phyloP scores from a whole-genome alignment of 2,113 vertebrate species.

The Rhegmatorhina hoffmannsi region DNA sequence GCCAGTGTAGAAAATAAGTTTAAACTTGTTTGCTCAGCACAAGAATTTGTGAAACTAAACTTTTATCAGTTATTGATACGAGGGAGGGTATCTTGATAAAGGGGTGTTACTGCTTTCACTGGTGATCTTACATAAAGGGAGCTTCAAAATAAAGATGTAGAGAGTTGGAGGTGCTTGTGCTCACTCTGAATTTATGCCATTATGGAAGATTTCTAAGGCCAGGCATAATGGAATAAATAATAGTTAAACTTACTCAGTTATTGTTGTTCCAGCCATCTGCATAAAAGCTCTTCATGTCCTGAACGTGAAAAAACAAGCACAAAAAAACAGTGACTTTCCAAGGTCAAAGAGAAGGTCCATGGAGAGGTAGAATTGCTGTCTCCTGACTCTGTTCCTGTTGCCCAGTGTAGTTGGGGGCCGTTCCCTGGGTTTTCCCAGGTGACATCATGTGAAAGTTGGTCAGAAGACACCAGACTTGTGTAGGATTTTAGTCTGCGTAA shows the following conservation, averaged over 20 bases:
- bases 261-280: not conserved
- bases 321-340: not conserved
- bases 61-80: not conserved
- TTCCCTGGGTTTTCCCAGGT: not conserved
- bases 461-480: not conserved
- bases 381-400: not conserved
- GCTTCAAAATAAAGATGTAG: not conserved
- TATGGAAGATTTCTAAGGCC: not conserved
- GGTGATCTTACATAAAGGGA: not conserved
- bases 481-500: not conserved
- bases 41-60: not conserved
- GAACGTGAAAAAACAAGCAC: not conserved
- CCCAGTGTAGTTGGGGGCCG: not conserved
- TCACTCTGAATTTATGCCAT: not conserved
- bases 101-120: not conserved
- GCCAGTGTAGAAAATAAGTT: not conserved
- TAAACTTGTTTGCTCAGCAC: not conserved
- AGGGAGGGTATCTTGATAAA: not conserved
- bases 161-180: not conserved
- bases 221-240: constrained; percentile 16
- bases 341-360: not conserved
- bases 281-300: not conserved
- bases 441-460: not conserved
- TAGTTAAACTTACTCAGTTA: constrained; percentile 24
- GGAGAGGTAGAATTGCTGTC: not conserved